These are phyloP conservation scores for Macrosiphum euphorbiae DNA, from an alignment of 2,888 invertebrate species.

Conservation along the genomic window DNA sequence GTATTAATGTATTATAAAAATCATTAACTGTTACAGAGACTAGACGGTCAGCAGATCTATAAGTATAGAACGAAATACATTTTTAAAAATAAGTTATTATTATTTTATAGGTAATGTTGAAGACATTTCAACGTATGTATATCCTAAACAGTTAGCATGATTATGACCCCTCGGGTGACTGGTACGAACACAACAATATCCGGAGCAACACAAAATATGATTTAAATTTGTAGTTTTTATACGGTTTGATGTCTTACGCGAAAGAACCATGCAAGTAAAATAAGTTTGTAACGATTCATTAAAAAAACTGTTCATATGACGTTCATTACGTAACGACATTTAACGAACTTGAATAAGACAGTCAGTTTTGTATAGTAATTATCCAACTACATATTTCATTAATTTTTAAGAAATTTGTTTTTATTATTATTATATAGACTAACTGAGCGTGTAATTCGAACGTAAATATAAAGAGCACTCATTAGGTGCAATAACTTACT, in stretches of 20 bases:
- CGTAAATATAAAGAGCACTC: neutral
- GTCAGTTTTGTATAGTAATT: neutral
- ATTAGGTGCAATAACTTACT: neutral
- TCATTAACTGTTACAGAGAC: neutral
- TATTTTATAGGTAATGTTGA: neutral
- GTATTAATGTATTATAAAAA: neutral
- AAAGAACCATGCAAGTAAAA: neutral
- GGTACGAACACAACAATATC: neutral
- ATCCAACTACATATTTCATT: neutral
- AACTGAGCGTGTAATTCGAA: neutral
- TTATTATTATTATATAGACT: neutral
- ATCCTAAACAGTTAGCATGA: neutral
- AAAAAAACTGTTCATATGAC: neutral
- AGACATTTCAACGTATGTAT: neutral
- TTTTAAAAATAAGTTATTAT: neutral
- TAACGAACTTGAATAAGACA: too few species aligned
- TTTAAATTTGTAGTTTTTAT: neutral
- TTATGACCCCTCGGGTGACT: neutral
- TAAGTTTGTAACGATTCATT: neutral
- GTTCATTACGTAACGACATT: neutral
- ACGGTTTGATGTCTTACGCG: neutral
- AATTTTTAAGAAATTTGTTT: neutral
- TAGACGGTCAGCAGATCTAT: neutral
- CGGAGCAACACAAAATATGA: neutral
- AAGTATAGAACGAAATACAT: neutral